A percentile compares a stretch with the other conserved stretches of the same genome.
Conservation (phyloP, 1,140 invertebrate species). For the Carposina sasakii region DNA sequence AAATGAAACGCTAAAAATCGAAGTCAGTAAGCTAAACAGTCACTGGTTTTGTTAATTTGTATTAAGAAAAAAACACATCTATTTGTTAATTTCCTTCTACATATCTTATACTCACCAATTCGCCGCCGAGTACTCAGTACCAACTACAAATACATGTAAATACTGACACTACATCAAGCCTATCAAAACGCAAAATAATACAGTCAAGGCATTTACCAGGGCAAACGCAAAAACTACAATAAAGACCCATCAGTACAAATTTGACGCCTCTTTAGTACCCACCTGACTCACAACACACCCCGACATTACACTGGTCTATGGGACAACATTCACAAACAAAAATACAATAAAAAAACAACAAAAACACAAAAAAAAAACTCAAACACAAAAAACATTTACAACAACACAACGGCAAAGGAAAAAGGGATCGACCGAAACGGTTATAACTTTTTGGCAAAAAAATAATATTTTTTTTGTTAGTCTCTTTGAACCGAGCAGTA, state of each 20-base stretch:
- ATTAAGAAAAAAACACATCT: conserved; percentile 15
- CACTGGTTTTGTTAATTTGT: conserved; percentile 31
- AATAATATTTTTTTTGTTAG: conserved; percentile 47
- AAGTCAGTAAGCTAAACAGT: conserved; percentile 50
- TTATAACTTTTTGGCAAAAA: no score
- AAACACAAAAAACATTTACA: conserved; percentile 59
- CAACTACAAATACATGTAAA: conserved; percentile 49
- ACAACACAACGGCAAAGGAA: conserved; percentile 58
- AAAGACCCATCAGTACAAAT: conserved; percentile 41
- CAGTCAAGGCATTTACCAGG: conserved; percentile 56
- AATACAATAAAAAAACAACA: conserved; percentile 37
- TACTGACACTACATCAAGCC: conserved; percentile 65
- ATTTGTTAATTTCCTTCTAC: no score
- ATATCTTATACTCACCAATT: conserved; percentile 31
- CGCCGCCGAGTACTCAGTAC: conserved; percentile 13
- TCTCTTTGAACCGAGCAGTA: conserved; percentile 50
- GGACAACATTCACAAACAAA: conserved; percentile 57
- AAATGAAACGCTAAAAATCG: conserved; percentile 37
- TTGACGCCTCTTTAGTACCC: conserved; percentile 60
- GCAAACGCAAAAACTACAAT: conserved; percentile 53
- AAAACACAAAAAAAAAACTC: conserved; percentile 41
- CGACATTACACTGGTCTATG: conserved; percentile 40
- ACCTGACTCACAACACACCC: conserved; percentile 49
- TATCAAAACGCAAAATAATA: conserved; percentile 65
- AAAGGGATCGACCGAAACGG: conserved; percentile 44